A percentile compares a stretch with the other conserved stretches of the same genome.
These are phyloP conservation scores for Eutrigla gurnardus DNA, from an alignment of 2,797 vertebrate genomes.

Conservation along the genomic window DNA sequence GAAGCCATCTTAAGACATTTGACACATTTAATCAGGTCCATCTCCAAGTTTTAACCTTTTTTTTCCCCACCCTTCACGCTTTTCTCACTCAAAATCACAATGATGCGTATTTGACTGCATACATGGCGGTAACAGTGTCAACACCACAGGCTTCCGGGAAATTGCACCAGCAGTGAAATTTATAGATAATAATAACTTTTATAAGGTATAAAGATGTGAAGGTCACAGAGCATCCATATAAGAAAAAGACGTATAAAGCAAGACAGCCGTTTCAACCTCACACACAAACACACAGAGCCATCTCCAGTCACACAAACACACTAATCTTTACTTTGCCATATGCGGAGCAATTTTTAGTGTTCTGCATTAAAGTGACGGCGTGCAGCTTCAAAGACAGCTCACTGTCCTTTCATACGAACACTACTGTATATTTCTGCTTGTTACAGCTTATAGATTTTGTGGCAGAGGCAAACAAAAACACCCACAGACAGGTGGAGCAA, in stretches of 20 bases:
- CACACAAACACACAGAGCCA: slow-evolving; percentile 19
- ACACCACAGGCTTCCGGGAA: slow-evolving; percentile 13
- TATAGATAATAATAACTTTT: slow-evolving; percentile 43
- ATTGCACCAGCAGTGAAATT: slow-evolving; percentile 8
- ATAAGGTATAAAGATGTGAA: slow-evolving; percentile 33
- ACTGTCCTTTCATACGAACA: slow-evolving; percentile 50
- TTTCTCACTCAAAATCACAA: not conserved
- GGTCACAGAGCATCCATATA: slow-evolving; percentile 50
- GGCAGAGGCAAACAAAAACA: slow-evolving; percentile 11
- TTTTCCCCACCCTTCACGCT: not conserved
- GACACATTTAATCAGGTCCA: slow-evolving; percentile 9
- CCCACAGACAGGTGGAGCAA: not conserved
- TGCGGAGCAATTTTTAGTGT: slow-evolving; percentile 47
- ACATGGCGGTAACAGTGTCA: not conserved
- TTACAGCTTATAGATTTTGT: slow-evolving; percentile 23
- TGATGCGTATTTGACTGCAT: not conserved
- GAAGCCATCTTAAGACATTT: not conserved
- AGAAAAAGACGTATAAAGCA: slow-evolving; percentile 42
- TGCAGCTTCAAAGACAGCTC: slow-evolving; percentile 63
- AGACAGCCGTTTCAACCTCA: slow-evolving; percentile 29
- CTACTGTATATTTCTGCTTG: slow-evolving; percentile 15
- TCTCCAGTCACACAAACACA: slow-evolving; percentile 27
- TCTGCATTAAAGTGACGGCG: slow-evolving; percentile 61
- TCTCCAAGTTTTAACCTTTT: not conserved
- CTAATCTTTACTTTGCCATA: slow-evolving; percentile 38